Evolutionary conservation across 2,113 vertebrate genomes (phyloP), one percentile per base, ranked within the genome.

Genomic region (Labeo catla): DNA sequence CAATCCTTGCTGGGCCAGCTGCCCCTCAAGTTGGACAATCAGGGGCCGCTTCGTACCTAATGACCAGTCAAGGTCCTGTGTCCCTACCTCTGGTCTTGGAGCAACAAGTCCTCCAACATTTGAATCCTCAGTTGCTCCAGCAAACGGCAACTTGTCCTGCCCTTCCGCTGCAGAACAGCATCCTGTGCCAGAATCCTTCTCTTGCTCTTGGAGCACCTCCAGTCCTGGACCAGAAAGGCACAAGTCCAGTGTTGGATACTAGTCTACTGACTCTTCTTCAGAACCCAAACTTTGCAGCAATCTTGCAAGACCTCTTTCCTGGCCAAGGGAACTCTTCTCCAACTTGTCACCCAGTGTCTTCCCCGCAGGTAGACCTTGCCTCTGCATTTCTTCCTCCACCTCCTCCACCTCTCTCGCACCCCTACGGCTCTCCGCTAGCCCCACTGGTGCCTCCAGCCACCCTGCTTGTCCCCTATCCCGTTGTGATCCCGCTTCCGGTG

Each of bases 61-160:
- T 99, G 94, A 96, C 97, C 0, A 95, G 96, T 2, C 97, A 98
- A 90, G 97, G 96, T 52, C 97, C 97, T 0, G 93, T 99, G 9
- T 97, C 98, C 1, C 93, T 99, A 80, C 98, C 98, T 0, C 93
- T 99, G 68, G 96, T 99, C 88, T 87, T 99, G 92, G 98, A 99
- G 91, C 98, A 98, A 92, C 98, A 99, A 19, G 95, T 98, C 86
- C 94, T 99, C 90, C 98, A 99, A 93, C 98, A 99, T 92, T 94
- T 99, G 91, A 97, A 95, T 90, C 96, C 97, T 0, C 94, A 97
- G 1, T 93, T 97, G 77, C 93, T 98, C 84, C 95, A 97, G 0
- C 97, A 96, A 9, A 92, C 91, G 3, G 16, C 95, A 0, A 82
- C 93, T 7, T 97, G 96, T 74, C 92, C 96, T 3, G 86, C 94